Evolutionary conservation across 2,113 vertebrate genomes (phyloP).

Genomic region (Heterochromis multidens): DNA sequence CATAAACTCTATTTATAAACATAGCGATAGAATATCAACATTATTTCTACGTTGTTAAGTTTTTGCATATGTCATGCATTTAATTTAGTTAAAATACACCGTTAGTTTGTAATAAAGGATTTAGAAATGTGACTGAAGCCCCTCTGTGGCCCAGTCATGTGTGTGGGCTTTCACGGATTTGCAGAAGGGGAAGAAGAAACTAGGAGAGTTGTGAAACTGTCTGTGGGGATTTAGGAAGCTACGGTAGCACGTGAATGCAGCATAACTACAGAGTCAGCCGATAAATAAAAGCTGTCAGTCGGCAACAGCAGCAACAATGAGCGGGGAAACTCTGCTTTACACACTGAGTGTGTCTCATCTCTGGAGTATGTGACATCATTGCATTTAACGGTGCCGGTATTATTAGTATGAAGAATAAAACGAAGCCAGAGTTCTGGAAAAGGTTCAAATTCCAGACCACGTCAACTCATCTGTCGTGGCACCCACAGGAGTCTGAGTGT

Average conservation of each 20-base stretch:
- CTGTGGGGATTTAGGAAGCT: rapidly evolving
- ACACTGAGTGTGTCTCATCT: not conserved
- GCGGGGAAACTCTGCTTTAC: not conserved
- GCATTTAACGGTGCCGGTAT: not conserved
- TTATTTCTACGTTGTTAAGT: not conserved
- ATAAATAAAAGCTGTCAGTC: conserved; percentile 10
- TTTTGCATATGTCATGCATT: not conserved
- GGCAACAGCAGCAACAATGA: not conserved
- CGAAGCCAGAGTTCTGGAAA: conserved; percentile 19
- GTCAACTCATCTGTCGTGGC: conserved; percentile 26
- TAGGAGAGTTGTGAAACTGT: not conserved
- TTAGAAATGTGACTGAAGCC: not conserved
- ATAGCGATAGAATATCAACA: not conserved
- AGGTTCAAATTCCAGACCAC: conserved; percentile 24
- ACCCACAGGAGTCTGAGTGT: not conserved
- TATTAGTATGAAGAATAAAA: conserved; percentile 46
- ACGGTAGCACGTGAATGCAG: not conserved
- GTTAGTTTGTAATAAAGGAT: rapidly evolving
- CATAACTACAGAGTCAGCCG: not conserved
- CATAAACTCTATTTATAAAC: not conserved
- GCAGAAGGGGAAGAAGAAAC: not conserved
- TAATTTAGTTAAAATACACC: not conserved
- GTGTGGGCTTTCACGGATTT: rapidly evolving
- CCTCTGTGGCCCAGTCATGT: rapidly evolving
- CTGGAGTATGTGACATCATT: not conserved